Base-by-base conservation (phyloP, 2,888 invertebrate genomes). In the Dinocampus coccinellae region DNA sequence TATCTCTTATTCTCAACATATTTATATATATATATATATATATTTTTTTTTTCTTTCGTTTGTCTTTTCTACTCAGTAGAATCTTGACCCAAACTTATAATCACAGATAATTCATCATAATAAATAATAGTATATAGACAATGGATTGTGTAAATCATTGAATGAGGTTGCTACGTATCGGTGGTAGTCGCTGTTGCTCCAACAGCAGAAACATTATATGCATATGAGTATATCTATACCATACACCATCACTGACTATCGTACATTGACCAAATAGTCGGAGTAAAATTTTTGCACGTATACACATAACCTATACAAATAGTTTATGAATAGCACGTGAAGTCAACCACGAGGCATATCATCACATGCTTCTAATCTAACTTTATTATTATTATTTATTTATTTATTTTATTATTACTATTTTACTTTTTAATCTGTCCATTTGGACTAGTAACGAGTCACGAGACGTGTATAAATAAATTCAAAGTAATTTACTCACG, bases 291-390 rank as follows among this genome's bases (percentile, higher is more conserved):
- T 60, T 70, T 70, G 63, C 63, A 34, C 52, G 64, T 34, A n/a
- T n/a, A 70, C 34, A 53, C 64, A 70, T 69, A 39, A 57, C 62
- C 69, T 62, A 69, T 39, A 47, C 47, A n/a, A 36, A 36, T 61
- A 73, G 73, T 77, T 16, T 77, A 77, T 77, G 77, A 77, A 77
- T 77, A 77, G 76, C 77, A 81, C 81, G 82, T 82, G 84, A 84
- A 75, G 75, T 75, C 72, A 74, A 84, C 83, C 79, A 76, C 76
- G 78, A 73, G 77, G 73, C 80, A 47, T 3, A 79, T 79, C 81
- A 82, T 85, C 85, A 84, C 86, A 85, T 83, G 84, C 83, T 84
- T 82, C 83, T 85, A 84, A 83, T 83, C 84, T 65, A 58, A 52
- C 58, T 70, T 68, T 36, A 61, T 60, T 47, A 47, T 58, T 47